Conservation (phyloP, 2,888 invertebrate genomes). For the Lepidocyrtoides sp. region DNA sequence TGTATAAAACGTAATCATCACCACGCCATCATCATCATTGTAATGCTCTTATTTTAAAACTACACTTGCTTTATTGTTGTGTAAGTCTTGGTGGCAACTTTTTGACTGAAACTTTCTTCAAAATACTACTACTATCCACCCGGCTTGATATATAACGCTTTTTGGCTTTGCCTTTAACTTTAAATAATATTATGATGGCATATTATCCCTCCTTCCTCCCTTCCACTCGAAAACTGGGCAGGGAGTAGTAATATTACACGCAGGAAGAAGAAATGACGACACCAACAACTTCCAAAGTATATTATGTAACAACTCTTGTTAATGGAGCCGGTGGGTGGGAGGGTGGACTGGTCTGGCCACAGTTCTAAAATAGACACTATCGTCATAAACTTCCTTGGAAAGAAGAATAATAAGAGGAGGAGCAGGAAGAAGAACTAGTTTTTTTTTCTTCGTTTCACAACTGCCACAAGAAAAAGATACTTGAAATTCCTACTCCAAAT, state of each 20-base stretch:
- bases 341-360: background rate
- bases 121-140: background rate
- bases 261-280: background rate
- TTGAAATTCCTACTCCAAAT: slow-evolving; percentile 26
- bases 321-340: slow-evolving; percentile 5
- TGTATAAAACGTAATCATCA: slow-evolving; percentile 12
- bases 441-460: background rate
- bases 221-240: background rate
- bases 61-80: slow-evolving; percentile 12
- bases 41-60: slow-evolving; percentile 1
- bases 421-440: background rate
- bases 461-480: background rate
- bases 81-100: background rate
- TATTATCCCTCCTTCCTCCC: background rate
- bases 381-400: slow-evolving; percentile 8
- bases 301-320: background rate
- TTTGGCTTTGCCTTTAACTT: too few relatives aligned
- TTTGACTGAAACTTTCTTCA: background rate
- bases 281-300: background rate
- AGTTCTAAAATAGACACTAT: background rate
- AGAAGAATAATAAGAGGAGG: slow-evolving; percentile 11
- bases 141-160: background rate
- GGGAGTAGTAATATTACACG: background rate
- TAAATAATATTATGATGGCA: too few relatives aligned
- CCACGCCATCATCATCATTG: background rate